Evolutionary conservation across 1,140 invertebrate species (phyloP).

Genomic region (Panagrolaimus sp.): DNA sequence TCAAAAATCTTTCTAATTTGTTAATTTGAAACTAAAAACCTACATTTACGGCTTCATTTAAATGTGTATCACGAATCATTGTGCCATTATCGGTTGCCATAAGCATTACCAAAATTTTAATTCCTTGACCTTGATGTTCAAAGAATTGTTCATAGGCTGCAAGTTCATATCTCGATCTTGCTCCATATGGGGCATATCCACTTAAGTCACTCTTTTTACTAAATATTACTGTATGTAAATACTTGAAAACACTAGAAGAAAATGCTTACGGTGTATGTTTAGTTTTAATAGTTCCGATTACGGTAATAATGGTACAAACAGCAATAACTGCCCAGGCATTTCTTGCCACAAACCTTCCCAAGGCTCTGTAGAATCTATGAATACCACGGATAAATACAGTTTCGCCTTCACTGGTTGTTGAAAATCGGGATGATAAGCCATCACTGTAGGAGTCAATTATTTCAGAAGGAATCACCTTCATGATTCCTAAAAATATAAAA

Average conservation of each 20-base stretch:
- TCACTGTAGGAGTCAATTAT: not conserved
- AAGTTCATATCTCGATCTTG: constrained; percentile 22
- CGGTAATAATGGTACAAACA: not conserved
- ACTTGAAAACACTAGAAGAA: too few relatives aligned
- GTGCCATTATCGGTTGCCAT: constrained; percentile 25
- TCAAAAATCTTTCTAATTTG: not conserved
- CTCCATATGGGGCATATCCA: constrained; percentile 23
- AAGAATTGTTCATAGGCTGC: constrained; percentile 25
- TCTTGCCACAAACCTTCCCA: not conserved
- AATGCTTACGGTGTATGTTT: constrained; percentile 2
- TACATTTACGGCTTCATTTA: constrained; percentile 24
- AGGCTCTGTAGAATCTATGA: not conserved
- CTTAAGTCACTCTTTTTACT: constrained; percentile 27
- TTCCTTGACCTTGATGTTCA: constrained; percentile 23
- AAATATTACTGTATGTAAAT: not conserved
- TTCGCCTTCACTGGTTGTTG: constrained; percentile 5
- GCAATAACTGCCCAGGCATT: not conserved
- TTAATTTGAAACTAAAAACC: too few relatives aligned
- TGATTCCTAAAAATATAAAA: too few relatives aligned
- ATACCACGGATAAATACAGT: not conserved
- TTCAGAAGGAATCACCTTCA: not conserved
- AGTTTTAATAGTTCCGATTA: not conserved
- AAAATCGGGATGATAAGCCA: not conserved
- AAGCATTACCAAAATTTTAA: constrained; percentile 26
- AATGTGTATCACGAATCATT: constrained; percentile 22